Evolutionary conservation across 1,140 invertebrate genomes (phyloP), one percentile per base, ranked within the genome.

Genomic region (Neodiprion virginianus): DNA sequence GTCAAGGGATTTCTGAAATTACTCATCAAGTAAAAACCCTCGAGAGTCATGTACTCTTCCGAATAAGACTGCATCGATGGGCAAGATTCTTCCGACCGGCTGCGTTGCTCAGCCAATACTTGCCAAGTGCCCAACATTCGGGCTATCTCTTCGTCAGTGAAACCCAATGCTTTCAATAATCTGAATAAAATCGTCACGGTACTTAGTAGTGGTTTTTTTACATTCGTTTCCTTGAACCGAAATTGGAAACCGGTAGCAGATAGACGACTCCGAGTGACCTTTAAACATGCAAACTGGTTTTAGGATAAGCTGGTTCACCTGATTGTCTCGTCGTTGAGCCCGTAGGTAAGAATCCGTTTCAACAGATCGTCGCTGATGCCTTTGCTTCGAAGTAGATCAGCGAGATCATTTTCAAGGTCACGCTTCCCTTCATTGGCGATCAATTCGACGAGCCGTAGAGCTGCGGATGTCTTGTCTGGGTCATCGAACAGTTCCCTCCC

Each of bases 1-100:
- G 74, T 67, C 74, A 84, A 73, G 67, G 76, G 74, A n/a, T 75
- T 71, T n/a, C 77, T 75, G 1, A 80, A 80, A 4, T 74, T 67
- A 65, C 69, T 70, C 65, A 76, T 81, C 67, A 80, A 77, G 74
- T 76, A 83, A 10, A 77, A 47, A 21, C 69, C 74, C 12, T 80
- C 76, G 0, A 61, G 7, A 1, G 73, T 77, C 48, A 79, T 61
- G 12, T 71, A 67, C n/a, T 71, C 70, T 2, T 71, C 14, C 0
- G 48, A 75, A 1, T 72, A 81, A 8, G 68, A 77, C 53, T 4
- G 53, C 53, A 61, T 14, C 53, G 8, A 61, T 17, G 53, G n/a
- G n/a, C 53, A 61, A 5, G 53, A 61, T 61, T 61, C 53, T 61
- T 61, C 53, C 53, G 53, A 61, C 53, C 4, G 3, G 53, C n/a